phyloP scores from a whole-genome alignment of 2,888 invertebrate species.

The Aproaerema taeniolella region DNA sequence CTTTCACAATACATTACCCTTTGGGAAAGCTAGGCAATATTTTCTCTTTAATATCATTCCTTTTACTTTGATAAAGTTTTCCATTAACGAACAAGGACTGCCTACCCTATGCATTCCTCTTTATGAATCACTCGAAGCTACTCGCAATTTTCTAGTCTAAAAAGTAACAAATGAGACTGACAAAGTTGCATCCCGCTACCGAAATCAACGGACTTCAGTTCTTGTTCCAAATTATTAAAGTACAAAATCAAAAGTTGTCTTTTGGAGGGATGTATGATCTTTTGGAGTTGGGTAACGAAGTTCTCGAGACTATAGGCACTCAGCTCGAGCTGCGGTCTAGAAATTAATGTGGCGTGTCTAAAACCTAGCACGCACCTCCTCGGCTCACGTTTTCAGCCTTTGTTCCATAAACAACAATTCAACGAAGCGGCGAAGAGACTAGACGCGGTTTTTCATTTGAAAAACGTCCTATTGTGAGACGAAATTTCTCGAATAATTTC shows the following conservation, averaged over 20 bases:
- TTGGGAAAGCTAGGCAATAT: too few species aligned
- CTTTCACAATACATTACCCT: too few species aligned
- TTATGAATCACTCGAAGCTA: constrained; percentile 36
- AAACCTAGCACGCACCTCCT: constrained; percentile 56
- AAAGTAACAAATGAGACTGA: constrained; percentile 38
- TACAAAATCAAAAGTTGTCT: constrained; percentile 2
- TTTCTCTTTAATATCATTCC: constrained; percentile 1
- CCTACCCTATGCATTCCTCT: constrained; percentile 32
- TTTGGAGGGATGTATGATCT: constrained; percentile 17
- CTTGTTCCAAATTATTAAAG: neutral
- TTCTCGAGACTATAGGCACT: constrained; percentile 66
- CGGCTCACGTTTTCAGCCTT: constrained; percentile 45
- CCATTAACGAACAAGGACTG: constrained; percentile 21
- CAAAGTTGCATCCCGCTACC: constrained; percentile 28
- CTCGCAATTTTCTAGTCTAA: constrained; percentile 41
- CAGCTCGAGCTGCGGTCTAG: constrained; percentile 54
- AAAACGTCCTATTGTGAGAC: too few species aligned
- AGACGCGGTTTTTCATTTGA: constrained; percentile 6
- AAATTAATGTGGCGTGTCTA: constrained; percentile 67
- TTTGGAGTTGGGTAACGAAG: constrained; percentile 19
- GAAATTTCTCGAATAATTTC: constrained; percentile 3
- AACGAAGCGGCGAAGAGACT: constrained; percentile 32
- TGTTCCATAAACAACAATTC: constrained; percentile 23
- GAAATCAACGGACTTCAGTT: too few species aligned
- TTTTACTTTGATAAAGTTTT: neutral